Conservation (phyloP, 2,113 vertebrate genomes). For the Tetrao urogallus region DNA sequence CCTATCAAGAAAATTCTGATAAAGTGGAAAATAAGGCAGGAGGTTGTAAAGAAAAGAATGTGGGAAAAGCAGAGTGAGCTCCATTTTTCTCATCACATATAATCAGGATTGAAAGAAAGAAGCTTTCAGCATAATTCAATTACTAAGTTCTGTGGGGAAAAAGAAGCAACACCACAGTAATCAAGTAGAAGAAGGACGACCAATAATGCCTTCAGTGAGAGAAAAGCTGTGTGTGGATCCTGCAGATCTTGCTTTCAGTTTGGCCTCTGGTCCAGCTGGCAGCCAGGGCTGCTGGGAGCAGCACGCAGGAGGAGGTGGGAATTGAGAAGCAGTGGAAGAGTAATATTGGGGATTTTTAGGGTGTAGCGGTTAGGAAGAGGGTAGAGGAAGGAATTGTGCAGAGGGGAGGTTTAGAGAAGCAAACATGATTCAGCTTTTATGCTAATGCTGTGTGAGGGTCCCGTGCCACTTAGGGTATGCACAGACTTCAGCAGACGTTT, state of each 20-base stretch:
- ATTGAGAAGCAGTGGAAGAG: neutral
- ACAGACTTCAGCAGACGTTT: neutral
- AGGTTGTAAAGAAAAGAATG: neutral
- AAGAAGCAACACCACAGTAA: neutral
- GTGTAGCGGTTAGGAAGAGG: neutral
- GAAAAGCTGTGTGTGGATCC: neutral
- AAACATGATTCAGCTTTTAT: neutral
- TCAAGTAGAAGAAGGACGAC: neutral
- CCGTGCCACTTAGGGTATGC: neutral
- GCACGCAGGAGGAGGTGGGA: neutral
- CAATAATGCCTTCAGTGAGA: neutral
- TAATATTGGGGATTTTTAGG: neutral
- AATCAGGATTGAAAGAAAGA: neutral
- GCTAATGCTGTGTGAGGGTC: neutral
- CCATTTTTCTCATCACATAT: neutral
- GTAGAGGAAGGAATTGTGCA: neutral
- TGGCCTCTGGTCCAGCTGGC: neutral
- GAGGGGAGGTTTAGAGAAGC: neutral
- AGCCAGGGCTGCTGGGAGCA: neutral
- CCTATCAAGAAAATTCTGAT: neutral
- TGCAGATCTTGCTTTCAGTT: neutral
- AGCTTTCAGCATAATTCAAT: neutral
- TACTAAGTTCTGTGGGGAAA: neutral
- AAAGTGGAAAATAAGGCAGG: neutral
- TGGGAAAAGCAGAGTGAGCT: neutral